Percentiles rank a stretch among this genome's conserved stretches.
Conservation (phyloP, 1,140 invertebrate species). For the Plectus sambesii region DNA sequence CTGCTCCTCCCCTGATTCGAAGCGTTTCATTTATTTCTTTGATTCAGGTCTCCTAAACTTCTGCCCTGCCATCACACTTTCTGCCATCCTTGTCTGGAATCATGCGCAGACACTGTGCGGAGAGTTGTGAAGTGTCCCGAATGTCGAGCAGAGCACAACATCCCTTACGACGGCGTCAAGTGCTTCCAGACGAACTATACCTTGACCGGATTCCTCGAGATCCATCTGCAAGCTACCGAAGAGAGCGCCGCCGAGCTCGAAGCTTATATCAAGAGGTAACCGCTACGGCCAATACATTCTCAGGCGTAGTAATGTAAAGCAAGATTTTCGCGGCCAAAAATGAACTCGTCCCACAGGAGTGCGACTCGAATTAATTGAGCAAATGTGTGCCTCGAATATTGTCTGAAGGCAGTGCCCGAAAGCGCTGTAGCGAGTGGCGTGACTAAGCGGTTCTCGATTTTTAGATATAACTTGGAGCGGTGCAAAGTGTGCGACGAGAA, state of each 20-base stretch:
- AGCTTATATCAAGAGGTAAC: constrained; percentile 39
- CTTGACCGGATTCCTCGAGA: constrained; percentile 79
- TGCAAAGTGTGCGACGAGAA: constrained; percentile 71
- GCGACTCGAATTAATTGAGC: too few species aligned
- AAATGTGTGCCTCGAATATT: too few species aligned
- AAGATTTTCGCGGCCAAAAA: too few species aligned
- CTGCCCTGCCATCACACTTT: constrained; percentile 99
- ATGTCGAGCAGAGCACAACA: constrained; percentile 89
- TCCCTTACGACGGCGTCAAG: constrained; percentile 88
- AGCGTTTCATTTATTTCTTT: neutral
- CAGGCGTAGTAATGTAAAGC: too few species aligned
- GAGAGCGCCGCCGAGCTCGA: constrained; percentile 59
- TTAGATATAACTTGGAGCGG: constrained; percentile 42
- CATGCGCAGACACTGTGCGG: constrained; percentile 81
- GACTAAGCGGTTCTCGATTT: constrained; percentile 5
- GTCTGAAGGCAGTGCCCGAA: too few species aligned
- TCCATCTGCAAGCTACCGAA: constrained; percentile 83
- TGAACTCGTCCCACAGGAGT: too few species aligned
- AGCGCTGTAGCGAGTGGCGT: too few species aligned
- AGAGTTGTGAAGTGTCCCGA: constrained; percentile 94
- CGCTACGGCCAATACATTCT: too few species aligned
- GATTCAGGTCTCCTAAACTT: constrained; percentile 81
- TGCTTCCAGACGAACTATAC: constrained; percentile 92
- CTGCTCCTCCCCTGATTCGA: neutral
- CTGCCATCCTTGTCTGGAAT: constrained; percentile 96